Base-by-base conservation (phyloP, 1,140 invertebrate species). In the Dendroctonus ponderosae region DNA sequence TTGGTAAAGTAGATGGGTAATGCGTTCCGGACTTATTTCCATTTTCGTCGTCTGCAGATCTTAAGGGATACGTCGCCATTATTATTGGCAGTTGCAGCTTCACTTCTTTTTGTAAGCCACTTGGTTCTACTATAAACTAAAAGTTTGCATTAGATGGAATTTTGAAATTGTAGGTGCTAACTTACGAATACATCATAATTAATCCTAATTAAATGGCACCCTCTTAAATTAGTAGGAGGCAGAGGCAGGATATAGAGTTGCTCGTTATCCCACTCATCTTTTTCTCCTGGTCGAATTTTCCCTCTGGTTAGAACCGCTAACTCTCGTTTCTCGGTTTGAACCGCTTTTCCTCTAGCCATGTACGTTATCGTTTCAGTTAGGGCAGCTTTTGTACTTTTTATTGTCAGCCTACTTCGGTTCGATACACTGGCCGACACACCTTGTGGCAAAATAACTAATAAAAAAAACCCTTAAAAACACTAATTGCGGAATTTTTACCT, bases 121-220 rank as follows among this genome's bases (percentile, higher is more conserved):
- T 94, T 66, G 93, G 93, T 75, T 89, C 89, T 72, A 96, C 90
- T 65, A 94, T 88, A 77, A 97, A 96, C 92, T 95, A 59, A 12
- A 3, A 58, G 46, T 46, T 9, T 11, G 44, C 9, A 52, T 52
- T 52, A 26, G 7, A 5, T 14, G 4, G 3, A 7, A n/a, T 40
- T 56, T 56, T 40, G 41, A 26, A 26, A 46, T 26, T 26, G 1
- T 46, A 46, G 7, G 0, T 44, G n/a, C 6, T 59, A 71, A 90
- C 92, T 91, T 82, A 97, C 94, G 80, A 92, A 94, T 52, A 98
- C 91, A 79, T 96, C 92, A 78, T 98, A 98, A 72, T 94, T 88
- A 67, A 98, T 93, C 76, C 92, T 89, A 72, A 98, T 97, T 65
- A 98, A 86, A 79, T 95, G 92, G 78, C 95, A 98, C 44, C 94